Base-by-base conservation (phyloP, 2,888 invertebrate species). In the Limnephilus rhombicus region DNA sequence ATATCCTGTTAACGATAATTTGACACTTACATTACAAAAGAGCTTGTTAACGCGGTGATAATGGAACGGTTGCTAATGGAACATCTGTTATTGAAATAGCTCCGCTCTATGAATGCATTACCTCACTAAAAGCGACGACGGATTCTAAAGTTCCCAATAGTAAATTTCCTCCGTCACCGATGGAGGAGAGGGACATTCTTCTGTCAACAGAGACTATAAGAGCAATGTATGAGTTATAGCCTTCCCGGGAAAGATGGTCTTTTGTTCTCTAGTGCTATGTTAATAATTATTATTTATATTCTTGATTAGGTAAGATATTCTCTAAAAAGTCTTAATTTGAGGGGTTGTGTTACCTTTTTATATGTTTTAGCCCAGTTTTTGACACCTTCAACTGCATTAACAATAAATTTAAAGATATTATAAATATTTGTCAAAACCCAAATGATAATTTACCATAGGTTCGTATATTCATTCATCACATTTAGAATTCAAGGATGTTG, bases 1-100 rank as follows among this genome's bases (percentile, higher is more conserved):
- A 89, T 82, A 89, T 81, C 89, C 89, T 89, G 81, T 82, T 49
- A 89, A 82, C 89, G 80, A 81, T 89, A 89, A 89, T 82, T 89
- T 89, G 89, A 89, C 68, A 68, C 45, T 81, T 81, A 80, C 80
- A 81, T 45, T 45, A 89, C 89, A 37, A 89, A 80, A 41, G 89
- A 89, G 80, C 82, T 82, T 89, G 89, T 89, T 89, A 89, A 89
- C 81, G 80, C 89, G 45, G 89, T 89, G 89, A 89, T 89, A 89
- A 89, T 89, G 89, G 80, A 82, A 89, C 80, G 68, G 81, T 89
- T 89, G 68, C 68, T 24, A 24, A 41, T 41, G 81, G 41, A 31
- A 31, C 89, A n/a, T 89, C 89, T 82, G 89, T 37, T 89, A 89
- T 89, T 82, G 89, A 89, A 89, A 89, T 89, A 41, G 41, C 89